Evolutionary conservation across 2,888 invertebrate genomes (phyloP).

Genomic region (Platerodrilus igneus): DNA sequence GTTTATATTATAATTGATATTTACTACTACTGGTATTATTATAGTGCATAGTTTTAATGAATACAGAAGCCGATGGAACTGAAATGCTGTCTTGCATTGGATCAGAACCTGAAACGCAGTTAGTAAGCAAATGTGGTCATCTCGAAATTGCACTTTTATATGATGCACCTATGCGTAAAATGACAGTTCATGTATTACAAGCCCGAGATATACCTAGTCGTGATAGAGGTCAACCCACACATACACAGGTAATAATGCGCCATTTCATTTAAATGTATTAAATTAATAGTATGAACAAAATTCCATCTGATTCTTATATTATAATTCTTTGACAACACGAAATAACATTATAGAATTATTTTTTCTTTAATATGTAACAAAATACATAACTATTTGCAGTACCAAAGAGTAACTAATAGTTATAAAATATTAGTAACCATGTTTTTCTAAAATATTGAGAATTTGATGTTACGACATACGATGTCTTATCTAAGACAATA

Average conservation of each 20-base stretch:
- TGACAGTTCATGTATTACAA: conserved; percentile 89
- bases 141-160: conserved; percentile 85
- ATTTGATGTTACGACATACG: no score
- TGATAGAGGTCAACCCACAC: conserved; percentile 62
- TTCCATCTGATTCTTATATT: no score
- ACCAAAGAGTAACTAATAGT: no score
- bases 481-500: no score
- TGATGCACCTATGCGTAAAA: conserved; percentile 85
- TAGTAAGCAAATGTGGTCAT: conserved; percentile 63
- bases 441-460: no score
- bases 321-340: no score
- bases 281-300: no score
- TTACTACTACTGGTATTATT: conserved; percentile 2
- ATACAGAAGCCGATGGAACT: conserved; percentile 40
- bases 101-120: conserved; percentile 48
- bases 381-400: no score
- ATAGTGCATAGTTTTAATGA: conserved; percentile 54
- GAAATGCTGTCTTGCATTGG: conserved; percentile 40
- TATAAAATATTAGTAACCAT: no score
- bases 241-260: conserved; percentile 62
- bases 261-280: no score
- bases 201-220: conserved; percentile 74
- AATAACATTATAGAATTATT: no score
- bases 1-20: neutral
- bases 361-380: no score